Percentiles rank a stretch among this genome's conserved stretches.
phyloP scores from a whole-genome alignment of 1,140 invertebrate species.

The Calliopsis andreniformis region DNA sequence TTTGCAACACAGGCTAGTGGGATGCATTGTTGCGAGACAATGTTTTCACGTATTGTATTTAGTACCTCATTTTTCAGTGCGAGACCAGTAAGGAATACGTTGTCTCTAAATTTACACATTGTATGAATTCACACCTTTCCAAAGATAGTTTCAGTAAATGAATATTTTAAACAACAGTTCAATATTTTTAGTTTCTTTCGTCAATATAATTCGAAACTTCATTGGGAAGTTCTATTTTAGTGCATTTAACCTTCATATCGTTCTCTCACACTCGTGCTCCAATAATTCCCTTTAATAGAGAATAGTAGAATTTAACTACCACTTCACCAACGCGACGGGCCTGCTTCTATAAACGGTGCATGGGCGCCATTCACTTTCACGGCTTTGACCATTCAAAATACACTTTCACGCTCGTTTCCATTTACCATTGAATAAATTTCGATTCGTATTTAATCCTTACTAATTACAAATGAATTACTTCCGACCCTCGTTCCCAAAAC shows the following conservation, averaged over 20 bases:
- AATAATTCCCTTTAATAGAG: constrained; percentile 27
- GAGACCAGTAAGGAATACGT: no score
- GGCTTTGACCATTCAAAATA: constrained; percentile 14
- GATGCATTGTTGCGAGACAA: no score
- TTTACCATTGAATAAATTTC: constrained; percentile 9
- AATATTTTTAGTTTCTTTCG: no score
- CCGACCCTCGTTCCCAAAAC: no score
- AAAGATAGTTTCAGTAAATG: no score
- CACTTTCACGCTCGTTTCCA: neutral
- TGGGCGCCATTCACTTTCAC: constrained; percentile 21
- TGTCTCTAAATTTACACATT: no score
- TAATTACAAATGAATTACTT: no score
- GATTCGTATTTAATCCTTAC: neutral
- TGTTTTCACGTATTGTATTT: no score
- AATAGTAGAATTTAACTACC: constrained; percentile 5
- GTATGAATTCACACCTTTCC: no score
- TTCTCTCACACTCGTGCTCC: neutral
- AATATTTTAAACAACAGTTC: no score
- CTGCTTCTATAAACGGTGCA: constrained; percentile 22
- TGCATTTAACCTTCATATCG: neutral
- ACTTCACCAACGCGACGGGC: neutral
- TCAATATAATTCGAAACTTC: neutral
- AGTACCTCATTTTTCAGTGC: no score
- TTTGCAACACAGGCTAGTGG: no score
- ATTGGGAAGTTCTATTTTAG: neutral